Conservation (phyloP, 2,113 vertebrate genomes). For the Raja brachyura region DNA sequence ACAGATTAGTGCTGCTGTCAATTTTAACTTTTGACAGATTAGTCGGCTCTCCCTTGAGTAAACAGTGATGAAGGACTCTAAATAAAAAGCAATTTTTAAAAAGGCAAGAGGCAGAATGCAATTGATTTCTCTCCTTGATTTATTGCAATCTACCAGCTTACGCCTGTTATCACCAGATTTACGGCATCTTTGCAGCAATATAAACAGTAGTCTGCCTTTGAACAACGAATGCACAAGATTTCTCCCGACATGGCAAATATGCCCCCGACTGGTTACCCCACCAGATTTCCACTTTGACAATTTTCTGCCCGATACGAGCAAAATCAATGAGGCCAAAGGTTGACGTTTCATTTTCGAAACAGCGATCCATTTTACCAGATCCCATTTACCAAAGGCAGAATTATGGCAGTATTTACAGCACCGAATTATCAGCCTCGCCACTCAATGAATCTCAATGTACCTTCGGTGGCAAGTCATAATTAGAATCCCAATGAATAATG, state of each 20-base stretch:
- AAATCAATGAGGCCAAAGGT: conserved; percentile 68
- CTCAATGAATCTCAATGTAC: conserved; percentile 56
- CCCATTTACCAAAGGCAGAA: conserved; percentile 63
- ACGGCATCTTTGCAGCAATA: not conserved
- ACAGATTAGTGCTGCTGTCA: conserved; percentile 24
- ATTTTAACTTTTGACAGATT: conserved; percentile 7
- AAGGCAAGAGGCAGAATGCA: conserved; percentile 18
- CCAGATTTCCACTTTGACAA: conserved; percentile 57
- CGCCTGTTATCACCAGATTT: conserved; percentile 11
- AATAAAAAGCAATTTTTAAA: conserved; percentile 33
- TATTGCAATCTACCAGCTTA: not conserved
- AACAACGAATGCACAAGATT: conserved; percentile 38
- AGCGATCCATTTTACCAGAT: conserved; percentile 66
- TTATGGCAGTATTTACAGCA: conserved; percentile 52
- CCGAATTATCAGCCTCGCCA: conserved; percentile 53
- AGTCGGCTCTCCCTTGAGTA: not conserved
- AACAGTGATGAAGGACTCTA: conserved; percentile 13
- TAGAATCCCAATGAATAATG: conserved; percentile 60
- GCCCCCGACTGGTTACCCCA: conserved; percentile 54
- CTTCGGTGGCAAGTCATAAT: conserved; percentile 59
- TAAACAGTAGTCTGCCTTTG: conserved; percentile 36
- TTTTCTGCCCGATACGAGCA: conserved; percentile 63
- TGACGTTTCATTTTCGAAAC: conserved; percentile 75
- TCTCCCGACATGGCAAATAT: not conserved
- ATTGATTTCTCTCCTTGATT: conserved; percentile 27